A percentile compares a stretch with the other conserved stretches of the same genome.
Evolutionary conservation across 2,888 invertebrate genomes (phyloP).

Genomic region (Eucera pruinosa): DNA sequence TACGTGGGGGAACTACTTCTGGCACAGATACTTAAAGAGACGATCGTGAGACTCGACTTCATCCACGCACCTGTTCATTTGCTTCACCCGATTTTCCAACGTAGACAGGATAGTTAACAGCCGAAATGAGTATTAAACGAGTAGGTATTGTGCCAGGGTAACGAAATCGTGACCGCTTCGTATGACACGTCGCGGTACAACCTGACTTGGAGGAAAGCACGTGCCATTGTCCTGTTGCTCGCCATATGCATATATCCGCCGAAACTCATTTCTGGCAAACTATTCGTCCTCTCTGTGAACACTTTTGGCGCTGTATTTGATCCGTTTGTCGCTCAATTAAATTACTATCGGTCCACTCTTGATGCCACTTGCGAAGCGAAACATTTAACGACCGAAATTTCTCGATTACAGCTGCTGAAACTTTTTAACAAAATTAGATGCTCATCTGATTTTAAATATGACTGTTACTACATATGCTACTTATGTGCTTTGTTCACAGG

Average conservation of each 20-base stretch:
- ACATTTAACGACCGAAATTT: no score
- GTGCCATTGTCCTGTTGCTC: conserved; percentile 66
- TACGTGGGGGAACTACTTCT: conserved; percentile 72
- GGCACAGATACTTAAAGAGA: conserved; percentile 62
- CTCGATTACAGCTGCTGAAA: no score
- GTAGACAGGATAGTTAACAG: background rate
- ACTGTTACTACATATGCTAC: no score
- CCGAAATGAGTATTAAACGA: conserved; percentile 18
- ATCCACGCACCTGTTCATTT: background rate
- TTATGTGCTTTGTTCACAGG: no score
- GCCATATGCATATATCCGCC: conserved; percentile 67
- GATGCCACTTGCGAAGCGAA: no score
- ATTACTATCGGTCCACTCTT: no score
- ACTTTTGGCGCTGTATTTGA: conserved; percentile 66
- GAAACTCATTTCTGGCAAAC: conserved; percentile 74
- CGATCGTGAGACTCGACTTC: no score
- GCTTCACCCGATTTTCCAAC: background rate
- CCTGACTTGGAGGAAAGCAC: conserved; percentile 49
- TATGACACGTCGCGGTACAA: conserved; percentile 66
- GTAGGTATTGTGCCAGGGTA: conserved; percentile 44
- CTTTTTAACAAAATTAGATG: no score
- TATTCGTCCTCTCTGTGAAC: conserved; percentile 69
- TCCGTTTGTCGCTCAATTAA: no score
- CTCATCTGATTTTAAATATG: no score
- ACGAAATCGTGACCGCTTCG: conserved; percentile 52